Conservation (phyloP, 2,888 invertebrate genomes). For the Junonia oenone region DNA sequence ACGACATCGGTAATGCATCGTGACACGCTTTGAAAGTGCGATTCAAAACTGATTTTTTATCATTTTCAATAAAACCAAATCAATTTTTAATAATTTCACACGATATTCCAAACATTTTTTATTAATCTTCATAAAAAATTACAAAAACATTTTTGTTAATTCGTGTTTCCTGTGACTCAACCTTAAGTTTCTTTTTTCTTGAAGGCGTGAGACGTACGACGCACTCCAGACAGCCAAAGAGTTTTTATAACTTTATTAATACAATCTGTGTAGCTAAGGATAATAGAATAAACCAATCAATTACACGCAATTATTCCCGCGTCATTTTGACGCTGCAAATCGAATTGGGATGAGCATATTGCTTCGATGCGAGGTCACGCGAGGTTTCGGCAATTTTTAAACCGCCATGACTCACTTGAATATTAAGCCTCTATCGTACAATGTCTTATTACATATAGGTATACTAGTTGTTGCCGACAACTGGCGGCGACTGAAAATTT, state of each 20-base stretch:
- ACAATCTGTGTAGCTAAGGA: neutral
- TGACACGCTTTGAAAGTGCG: neutral
- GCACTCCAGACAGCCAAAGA: neutral
- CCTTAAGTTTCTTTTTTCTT: too few relatives aligned
- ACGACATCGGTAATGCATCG: neutral
- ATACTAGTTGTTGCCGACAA: too few relatives aligned
- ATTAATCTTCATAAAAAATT: too few relatives aligned
- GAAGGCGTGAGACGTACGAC: too few relatives aligned
- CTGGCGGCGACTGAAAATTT: too few relatives aligned
- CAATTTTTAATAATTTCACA: too few relatives aligned
- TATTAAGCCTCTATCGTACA: neutral
- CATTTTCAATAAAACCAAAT: neutral
- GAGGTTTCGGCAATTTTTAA: constrained; percentile 25
- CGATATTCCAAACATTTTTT: too few relatives aligned
- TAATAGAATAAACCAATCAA: constrained; percentile 10
- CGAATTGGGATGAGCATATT: constrained; percentile 15
- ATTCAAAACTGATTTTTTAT: neutral
- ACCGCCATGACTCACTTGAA: constrained; percentile 9
- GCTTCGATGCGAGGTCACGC: constrained; percentile 20
- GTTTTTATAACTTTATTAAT: neutral
- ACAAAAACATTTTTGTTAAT: too few relatives aligned
- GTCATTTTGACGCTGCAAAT: constrained; percentile 3
- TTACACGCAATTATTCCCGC: constrained; percentile 1
- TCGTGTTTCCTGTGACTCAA: too few relatives aligned
- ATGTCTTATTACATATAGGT: neutral